Evolutionary conservation across 1,140 invertebrate genomes (phyloP).

Genomic region (Phocides pigmalion): DNA sequence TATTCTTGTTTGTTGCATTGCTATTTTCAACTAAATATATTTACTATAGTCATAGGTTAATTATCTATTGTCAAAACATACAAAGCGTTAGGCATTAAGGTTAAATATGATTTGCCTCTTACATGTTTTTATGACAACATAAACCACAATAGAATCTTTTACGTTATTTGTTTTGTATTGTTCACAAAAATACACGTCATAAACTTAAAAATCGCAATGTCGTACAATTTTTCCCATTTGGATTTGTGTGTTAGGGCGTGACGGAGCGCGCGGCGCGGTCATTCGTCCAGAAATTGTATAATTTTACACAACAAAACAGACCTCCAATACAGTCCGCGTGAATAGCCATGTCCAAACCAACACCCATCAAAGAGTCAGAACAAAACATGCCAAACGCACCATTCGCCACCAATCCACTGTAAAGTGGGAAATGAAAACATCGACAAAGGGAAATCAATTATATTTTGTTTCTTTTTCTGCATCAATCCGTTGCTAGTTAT

Average conservation of each 20-base stretch:
- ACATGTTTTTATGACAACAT: neutral
- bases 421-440: slow-evolving; percentile 64
- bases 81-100: no score
- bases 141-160: neutral
- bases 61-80: no score
- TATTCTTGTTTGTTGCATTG: neutral
- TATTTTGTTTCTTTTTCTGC: slow-evolving; percentile 32
- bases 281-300: slow-evolving; percentile 74
- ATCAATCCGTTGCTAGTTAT: slow-evolving; percentile 3
- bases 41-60: no score
- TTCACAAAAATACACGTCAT: slow-evolving; percentile 7
- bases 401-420: slow-evolving; percentile 51
- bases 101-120: no score
- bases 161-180: neutral
- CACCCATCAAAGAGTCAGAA: slow-evolving; percentile 62
- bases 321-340: slow-evolving; percentile 49
- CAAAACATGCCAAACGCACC: slow-evolving; percentile 78
- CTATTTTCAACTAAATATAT: neutral
- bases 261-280: slow-evolving; percentile 52
- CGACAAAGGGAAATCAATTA: slow-evolving; percentile 56
- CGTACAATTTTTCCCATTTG: slow-evolving; percentile 22
- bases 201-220: slow-evolving; percentile 34
- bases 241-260: slow-evolving; percentile 51
- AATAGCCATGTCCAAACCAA: slow-evolving; percentile 66
- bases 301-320: slow-evolving; percentile 72